Base-by-base conservation (phyloP, 2,888 invertebrate genomes). In the Andrena flavipes region DNA sequence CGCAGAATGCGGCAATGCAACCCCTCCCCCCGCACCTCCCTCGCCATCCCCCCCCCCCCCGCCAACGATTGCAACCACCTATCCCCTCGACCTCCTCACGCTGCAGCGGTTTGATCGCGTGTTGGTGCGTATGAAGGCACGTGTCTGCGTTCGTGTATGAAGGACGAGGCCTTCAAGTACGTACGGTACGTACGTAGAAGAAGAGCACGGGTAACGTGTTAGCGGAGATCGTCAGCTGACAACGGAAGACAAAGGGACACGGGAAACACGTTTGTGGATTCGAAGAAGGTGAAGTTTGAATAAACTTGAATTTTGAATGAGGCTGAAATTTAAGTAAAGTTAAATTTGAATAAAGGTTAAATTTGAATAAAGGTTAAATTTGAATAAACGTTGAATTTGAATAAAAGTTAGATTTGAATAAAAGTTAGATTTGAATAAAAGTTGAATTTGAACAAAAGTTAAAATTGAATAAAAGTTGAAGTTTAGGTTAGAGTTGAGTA, bases 101-200 rank as follows among this genome's bases (percentile, higher is more conserved):
- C 4, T 29, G 72, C 69, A 70, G 49, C 77, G 72, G 82, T 81
- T 73, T 51, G 20, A 6, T 8, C 8, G 7, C 51, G 60, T 63
- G 71, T 80, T 67, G 74, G 68, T 76, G 60, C 42, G 42, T 63
- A 63, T 51, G 64, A 51, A 35, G 59, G 56, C 30, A 54, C 60
- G 48, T 63, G 42, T 59, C 76, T 30, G 67, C 72, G 77, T 69
- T 59, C 60, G 86, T 80, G 76, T 76, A 80, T 78, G 91, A 91
- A 91, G 91, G 91, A 88, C 91, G 87, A 84, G 90, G 88, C 90
- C 91, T 89, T 90, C 90, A 78, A 76, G 79, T 82, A 72, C 83
- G 77, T 69, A 75, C 72, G 63, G 68, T 78, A 74, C 62, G 71
- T 70, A 78, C 70, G 62, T 63, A 84, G 33, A 23, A 23, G 69